Conservation (phyloP, 2,888 invertebrate genomes). For the Ennomos fuscantarius region DNA sequence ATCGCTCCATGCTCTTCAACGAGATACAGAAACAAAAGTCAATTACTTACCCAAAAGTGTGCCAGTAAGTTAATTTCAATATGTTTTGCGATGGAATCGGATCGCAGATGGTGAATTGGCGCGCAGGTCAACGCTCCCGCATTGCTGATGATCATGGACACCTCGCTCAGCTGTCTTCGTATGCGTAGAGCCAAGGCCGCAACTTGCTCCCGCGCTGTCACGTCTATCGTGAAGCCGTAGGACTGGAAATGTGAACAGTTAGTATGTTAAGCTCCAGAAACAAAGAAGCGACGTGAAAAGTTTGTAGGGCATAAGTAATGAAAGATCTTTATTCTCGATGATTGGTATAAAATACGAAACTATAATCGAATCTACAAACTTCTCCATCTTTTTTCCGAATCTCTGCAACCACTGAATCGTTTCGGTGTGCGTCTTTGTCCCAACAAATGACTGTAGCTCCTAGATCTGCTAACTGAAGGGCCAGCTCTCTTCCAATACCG, state of each 20-base stretch:
- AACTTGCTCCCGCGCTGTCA: conserved; percentile 78
- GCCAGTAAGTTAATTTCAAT: conserved; percentile 72
- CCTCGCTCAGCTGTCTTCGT: conserved; percentile 67
- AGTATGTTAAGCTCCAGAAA: no score
- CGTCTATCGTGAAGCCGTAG: conserved; percentile 75
- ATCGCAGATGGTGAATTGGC: conserved; percentile 61
- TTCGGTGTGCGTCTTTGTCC: conserved; percentile 69
- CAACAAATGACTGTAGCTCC: conserved; percentile 79
- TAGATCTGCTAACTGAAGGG: conserved; percentile 74
- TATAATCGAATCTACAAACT: conserved; percentile 45
- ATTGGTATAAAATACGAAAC: background rate
- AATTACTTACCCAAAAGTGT: conserved; percentile 70
- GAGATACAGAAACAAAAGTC: background rate
- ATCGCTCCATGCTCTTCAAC: no score
- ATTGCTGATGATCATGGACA: conserved; percentile 75
- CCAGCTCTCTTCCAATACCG: conserved; percentile 75
- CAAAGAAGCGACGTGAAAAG: no score
- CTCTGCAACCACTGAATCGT: conserved; percentile 70
- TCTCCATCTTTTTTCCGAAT: conserved; percentile 76
- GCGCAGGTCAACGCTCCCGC: conserved; percentile 64
- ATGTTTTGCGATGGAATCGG: conserved; percentile 60
- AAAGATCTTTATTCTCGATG: background rate
- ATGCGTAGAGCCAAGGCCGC: conserved; percentile 65
- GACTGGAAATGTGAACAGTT: conserved; percentile 52
- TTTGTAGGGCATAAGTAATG: no score